Conservation (phyloP, 2,888 invertebrate species). For the Unio pictorum region DNA sequence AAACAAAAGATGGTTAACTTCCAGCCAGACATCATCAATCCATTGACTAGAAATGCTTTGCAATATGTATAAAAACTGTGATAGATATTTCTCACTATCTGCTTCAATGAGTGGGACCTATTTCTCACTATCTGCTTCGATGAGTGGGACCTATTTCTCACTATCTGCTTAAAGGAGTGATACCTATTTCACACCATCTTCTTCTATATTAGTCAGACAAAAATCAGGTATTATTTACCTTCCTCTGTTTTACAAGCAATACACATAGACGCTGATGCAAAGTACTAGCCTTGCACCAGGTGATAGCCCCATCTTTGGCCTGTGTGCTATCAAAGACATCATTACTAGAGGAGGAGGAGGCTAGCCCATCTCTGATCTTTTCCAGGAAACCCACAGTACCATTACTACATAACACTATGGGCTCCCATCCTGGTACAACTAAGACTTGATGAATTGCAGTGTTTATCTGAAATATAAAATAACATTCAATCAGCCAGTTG, state of each 20-base stretch:
- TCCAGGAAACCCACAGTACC: constrained; percentile 35
- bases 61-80: too few relatives aligned
- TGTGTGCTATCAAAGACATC: constrained; percentile 5
- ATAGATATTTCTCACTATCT: too few relatives aligned
- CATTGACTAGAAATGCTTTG: too few relatives aligned
- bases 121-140: too few relatives aligned
- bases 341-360: not conserved
- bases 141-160: too few relatives aligned
- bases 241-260: constrained; percentile 10
- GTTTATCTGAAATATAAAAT: constrained; percentile 23
- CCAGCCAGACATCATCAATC: too few relatives aligned
- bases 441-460: constrained; percentile 27
- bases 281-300: constrained; percentile 21
- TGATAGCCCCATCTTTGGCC: constrained; percentile 11
- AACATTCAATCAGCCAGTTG: too few relatives aligned
- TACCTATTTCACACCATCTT: too few relatives aligned
- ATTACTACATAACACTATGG: constrained; percentile 37
- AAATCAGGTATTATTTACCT: constrained; percentile 9
- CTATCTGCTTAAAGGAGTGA: too few relatives aligned
- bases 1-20: too few relatives aligned
- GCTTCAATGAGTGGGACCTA: too few relatives aligned
- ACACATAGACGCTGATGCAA: constrained; percentile 9
- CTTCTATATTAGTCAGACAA: too few relatives aligned
- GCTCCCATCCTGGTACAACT: constrained; percentile 19
- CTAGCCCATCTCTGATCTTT: constrained; percentile 24